These are phyloP conservation scores for Dermatophagoides farinae DNA, from an alignment of 1,140 invertebrate genomes.

Conservation along the genomic window DNA sequence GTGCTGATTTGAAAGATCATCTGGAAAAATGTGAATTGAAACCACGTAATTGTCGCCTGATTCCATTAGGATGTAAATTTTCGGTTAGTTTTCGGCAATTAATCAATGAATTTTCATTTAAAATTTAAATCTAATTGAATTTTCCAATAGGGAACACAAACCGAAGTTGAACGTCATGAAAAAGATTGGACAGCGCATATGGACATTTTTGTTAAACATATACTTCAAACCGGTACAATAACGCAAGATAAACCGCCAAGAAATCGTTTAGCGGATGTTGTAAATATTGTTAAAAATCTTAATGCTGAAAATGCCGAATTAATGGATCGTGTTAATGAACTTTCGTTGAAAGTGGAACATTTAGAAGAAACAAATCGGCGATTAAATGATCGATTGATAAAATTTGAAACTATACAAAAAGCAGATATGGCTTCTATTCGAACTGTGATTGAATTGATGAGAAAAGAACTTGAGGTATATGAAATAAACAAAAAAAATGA, in stretches of 20 bases:
- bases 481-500: not conserved
- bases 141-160: conserved; percentile 1
- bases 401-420: conserved; percentile 7
- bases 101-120: not conserved
- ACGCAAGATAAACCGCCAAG: conserved; percentile 7
- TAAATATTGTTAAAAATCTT: conserved; percentile 9
- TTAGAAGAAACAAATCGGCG: not conserved
- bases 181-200: conserved; percentile 10
- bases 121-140: conserved; percentile 3
- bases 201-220: conserved; percentile 9
- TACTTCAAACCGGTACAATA: not conserved
- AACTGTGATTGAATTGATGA: conserved; percentile 10
- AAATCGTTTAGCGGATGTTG: conserved; percentile 7
- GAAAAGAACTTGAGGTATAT: conserved; percentile 10
- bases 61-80: conserved; percentile 10
- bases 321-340: conserved; percentile 9
- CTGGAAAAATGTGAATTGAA: conserved; percentile 8
- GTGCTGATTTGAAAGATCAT: conserved; percentile 5
- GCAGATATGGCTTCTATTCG: conserved; percentile 11
- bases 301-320: conserved; percentile 11
- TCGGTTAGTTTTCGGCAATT: conserved; percentile 1
- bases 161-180: conserved; percentile 11
- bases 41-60: conserved; percentile 11
- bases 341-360: conserved; percentile 1
- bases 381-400: not conserved